Base-by-base conservation (phyloP, 2,888 invertebrate genomes). In the Microctonus aethiopoides region DNA sequence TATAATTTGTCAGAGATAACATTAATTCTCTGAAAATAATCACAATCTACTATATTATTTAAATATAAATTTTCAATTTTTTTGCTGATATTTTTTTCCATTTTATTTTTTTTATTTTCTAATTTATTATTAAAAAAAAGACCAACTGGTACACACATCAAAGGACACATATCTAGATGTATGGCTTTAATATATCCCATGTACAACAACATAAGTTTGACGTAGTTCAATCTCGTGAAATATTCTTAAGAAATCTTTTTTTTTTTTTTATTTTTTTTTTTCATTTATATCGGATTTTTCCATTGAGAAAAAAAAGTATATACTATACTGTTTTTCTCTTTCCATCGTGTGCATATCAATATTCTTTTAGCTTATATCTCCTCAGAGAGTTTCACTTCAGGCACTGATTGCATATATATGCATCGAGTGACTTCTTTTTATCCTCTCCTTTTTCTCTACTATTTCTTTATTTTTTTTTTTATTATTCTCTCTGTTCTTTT, bases 391-490 rank as follows among this genome's bases (percentile, higher is more conserved):
- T 68, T 68, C 56, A 41, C 39, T 61, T 9, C 26, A 51, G 20
- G 20, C 74, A 29, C 72, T 79, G 80, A 81, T 81, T 80, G 80
- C 76, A 77, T 51, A 69, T 68, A 5, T 29, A 29, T 29, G 29
- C 56, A 34, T 16, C 7, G 1, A 7, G 46, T 46, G 9, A 16
- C 16, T 46, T n/a, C 7, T n/a, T 46, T 46, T 16, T 46, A 9
- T 29, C 46, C 32, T 36, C 56, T 34, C 46, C 39, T 22, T 39
- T 62, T 63, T 68, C 20, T 24, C 32, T 54, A 39, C 32, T 9
- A 41, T n/a, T 26, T n/a, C 64, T 46, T 46, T 46, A 46, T 46
- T 46, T 46, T 7, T 46, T 7, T n/a, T n/a, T 16, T 20, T 46
- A 16, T 46, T 46, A 3, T 46, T n/a, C 16, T 46, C 3, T 16